Evolutionary conservation across 2,888 invertebrate genomes (phyloP).

Genomic region (Drosophila buzzatii): DNA sequence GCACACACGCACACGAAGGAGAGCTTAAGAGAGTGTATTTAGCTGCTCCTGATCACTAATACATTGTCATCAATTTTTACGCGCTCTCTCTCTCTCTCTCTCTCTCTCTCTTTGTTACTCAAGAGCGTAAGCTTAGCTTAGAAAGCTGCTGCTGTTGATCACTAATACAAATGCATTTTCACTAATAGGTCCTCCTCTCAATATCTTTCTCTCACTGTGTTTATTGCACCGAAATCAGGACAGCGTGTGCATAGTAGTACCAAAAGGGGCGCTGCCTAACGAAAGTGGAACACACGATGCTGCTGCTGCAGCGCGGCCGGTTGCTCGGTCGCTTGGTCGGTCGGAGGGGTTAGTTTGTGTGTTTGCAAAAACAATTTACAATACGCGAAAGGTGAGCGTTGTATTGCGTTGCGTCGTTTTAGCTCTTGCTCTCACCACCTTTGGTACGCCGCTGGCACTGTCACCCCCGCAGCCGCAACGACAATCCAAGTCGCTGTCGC

Average conservation of each 20-base stretch:
- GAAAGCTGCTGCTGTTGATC: slow-evolving; percentile 25
- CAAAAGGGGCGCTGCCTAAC: slow-evolving; percentile 58
- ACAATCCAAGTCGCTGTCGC: slow-evolving; percentile 32
- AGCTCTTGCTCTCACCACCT: slow-evolving; percentile 56
- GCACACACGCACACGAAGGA: slow-evolving; percentile 30
- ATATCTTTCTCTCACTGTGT: slow-evolving; percentile 19
- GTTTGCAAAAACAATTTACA: slow-evolving; percentile 75
- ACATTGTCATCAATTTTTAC: slow-evolving; percentile 30
- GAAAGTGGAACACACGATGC: slow-evolving; percentile 71
- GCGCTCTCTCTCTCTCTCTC: neutral
- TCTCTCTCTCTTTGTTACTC: slow-evolving; percentile 1
- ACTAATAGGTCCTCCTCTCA: slow-evolving; percentile 28
- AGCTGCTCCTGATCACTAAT: slow-evolving; percentile 42
- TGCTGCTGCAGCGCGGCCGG: slow-evolving; percentile 26
- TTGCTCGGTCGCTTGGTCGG: slow-evolving; percentile 11
- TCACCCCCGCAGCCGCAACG: slow-evolving; percentile 64
- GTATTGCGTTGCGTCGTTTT: slow-evolving; percentile 20
- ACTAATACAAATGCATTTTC: slow-evolving; percentile 34
- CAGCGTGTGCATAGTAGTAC: slow-evolving; percentile 43
- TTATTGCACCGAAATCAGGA: slow-evolving; percentile 66
- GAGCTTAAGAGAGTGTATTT: slow-evolving; percentile 18
- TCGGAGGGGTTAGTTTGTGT: slow-evolving; percentile 43
- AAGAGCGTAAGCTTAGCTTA: slow-evolving; percentile 18
- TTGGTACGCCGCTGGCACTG: slow-evolving; percentile 45
- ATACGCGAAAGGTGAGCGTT: slow-evolving; percentile 64